Conservation (phyloP, 2,797 vertebrate species). For the Cuniculus paca region DNA sequence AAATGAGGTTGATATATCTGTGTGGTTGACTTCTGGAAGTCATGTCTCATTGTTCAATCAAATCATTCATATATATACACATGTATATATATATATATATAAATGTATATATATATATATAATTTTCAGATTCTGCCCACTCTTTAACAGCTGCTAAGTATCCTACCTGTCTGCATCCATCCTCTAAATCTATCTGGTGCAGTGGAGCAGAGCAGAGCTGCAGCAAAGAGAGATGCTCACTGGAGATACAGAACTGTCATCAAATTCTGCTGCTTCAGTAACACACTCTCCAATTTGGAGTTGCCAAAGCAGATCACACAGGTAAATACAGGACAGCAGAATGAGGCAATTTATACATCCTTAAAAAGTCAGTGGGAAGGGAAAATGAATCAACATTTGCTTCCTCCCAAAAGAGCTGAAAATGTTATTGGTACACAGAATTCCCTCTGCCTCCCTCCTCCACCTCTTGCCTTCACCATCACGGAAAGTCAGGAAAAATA, state of each 20-base stretch:
- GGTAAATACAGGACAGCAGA: neutral
- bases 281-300: neutral
- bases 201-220: neutral
- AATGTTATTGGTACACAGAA: neutral
- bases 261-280: neutral
- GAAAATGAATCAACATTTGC: neutral
- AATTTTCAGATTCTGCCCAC: neutral
- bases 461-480: neutral
- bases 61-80: neutral
- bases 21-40: neutral
- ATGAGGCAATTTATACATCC: neutral
- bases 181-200: neutral
- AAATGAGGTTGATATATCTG: neutral
- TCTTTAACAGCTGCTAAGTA: neutral
- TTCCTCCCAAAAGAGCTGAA: neutral
- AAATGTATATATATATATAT: neutral
- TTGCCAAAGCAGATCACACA: neutral
- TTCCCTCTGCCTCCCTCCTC: neutral
- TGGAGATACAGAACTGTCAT: conserved; percentile 17
- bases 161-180: neutral
- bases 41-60: neutral
- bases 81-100: neutral
- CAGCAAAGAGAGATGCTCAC: neutral
- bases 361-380: neutral
- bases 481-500: neutral